These are phyloP conservation scores for Phaethon lepturus DNA, from an alignment of 2,113 vertebrate species.

Conservation along the genomic window DNA sequence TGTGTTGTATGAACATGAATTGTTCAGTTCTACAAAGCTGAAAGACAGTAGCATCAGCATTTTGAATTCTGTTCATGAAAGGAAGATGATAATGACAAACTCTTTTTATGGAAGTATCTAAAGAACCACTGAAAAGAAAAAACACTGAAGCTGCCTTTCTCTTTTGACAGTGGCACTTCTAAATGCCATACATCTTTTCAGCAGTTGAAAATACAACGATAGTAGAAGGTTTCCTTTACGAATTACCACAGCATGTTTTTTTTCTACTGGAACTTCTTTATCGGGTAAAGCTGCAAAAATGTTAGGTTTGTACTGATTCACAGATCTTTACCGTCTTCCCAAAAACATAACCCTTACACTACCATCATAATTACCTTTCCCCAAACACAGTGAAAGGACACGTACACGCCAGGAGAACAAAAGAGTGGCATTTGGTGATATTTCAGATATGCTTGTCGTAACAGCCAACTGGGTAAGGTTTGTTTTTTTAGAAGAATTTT, in stretches of 20 bases:
- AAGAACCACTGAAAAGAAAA: constrained; percentile 2
- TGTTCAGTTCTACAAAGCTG: constrained; percentile 27
- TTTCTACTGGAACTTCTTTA: neutral
- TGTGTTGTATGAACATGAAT: constrained; percentile 7
- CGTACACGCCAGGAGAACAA: neutral
- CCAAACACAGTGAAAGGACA: neutral
- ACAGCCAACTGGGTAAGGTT: neutral
- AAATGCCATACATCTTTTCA: constrained; percentile 37
- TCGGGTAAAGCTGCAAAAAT: constrained; percentile 32
- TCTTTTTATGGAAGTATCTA: constrained; percentile 42
- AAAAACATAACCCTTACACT: neutral
- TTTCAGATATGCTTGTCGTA: neutral
- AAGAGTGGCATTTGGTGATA: neutral
- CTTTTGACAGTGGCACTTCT: constrained; percentile 37
- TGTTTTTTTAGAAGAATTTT: neutral
- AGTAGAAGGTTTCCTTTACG: constrained; percentile 27
- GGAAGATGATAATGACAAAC: constrained; percentile 38
- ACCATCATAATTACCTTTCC: neutral
- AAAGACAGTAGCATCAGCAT: constrained; percentile 28
- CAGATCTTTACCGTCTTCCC: neutral
- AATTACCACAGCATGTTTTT: constrained; percentile 17
- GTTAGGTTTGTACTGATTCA: neutral
- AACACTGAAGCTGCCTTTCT: neutral
- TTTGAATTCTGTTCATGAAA: constrained; percentile 32
- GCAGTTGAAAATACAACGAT: constrained; percentile 23